A percentile compares a stretch with the other conserved stretches of the same genome.
These are phyloP conservation scores for Gallinago nigripennis DNA, from an alignment of 2,797 vertebrate species.

Conservation along the genomic window DNA sequence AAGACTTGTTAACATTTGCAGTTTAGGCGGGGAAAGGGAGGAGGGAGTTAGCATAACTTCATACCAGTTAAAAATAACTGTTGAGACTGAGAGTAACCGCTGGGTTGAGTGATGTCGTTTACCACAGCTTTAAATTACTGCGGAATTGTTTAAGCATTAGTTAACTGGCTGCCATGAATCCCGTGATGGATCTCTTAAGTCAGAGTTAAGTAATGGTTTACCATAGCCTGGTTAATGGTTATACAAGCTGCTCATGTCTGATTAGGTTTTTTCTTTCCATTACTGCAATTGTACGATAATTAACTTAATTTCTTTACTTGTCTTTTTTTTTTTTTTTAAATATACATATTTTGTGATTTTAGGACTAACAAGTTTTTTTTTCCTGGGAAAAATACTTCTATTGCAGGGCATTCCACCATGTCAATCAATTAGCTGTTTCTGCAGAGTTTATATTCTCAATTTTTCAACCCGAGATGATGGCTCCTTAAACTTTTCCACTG, in stretches of 20 bases:
- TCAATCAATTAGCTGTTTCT: slow-evolving; percentile 28
- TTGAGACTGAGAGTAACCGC: slow-evolving; percentile 56
- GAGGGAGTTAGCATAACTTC: slow-evolving; percentile 41
- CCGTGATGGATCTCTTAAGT: slow-evolving; percentile 69
- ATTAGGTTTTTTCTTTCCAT: slow-evolving; percentile 71
- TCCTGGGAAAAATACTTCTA: not conserved
- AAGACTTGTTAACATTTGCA: not conserved
- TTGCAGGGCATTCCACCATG: not conserved
- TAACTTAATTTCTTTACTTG: slow-evolving; percentile 61
- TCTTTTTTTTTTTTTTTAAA: not conserved
- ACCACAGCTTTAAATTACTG: slow-evolving; percentile 68
- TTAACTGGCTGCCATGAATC: slow-evolving; percentile 68
- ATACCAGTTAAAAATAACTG: slow-evolving; percentile 69
- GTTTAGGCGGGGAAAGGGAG: slow-evolving; percentile 9
- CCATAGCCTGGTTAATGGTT: slow-evolving; percentile 75
- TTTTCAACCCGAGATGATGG: slow-evolving; percentile 9
- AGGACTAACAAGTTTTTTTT: slow-evolving; percentile 21
- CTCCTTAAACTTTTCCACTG: slow-evolving; percentile 28
- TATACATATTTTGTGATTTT: slow-evolving; percentile 29
- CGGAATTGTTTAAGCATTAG: slow-evolving; percentile 74
- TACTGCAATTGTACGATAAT: slow-evolving; percentile 70
- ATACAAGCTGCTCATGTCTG: slow-evolving; percentile 70
- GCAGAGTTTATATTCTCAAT: not conserved
- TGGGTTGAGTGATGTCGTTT: slow-evolving; percentile 52
- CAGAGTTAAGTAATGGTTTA: slow-evolving; percentile 76